Conservation (phyloP, 92 coral and sea anemone species). For the Porites cylindrica region DNA sequence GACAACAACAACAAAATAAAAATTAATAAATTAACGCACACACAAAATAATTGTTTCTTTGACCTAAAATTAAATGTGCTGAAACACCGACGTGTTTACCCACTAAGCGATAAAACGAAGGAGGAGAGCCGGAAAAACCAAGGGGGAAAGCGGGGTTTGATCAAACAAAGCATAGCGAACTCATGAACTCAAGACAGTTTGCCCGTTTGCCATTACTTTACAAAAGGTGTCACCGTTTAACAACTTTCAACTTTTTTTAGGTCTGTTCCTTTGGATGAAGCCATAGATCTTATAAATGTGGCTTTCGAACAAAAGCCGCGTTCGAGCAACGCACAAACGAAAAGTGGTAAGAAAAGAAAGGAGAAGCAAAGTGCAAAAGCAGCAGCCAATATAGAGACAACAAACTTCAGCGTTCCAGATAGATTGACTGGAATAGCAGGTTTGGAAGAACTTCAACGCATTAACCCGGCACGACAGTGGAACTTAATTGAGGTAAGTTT, state of each 20-base stretch:
- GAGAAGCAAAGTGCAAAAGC: conserved; percentile 24
- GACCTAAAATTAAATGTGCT: too few relatives aligned
- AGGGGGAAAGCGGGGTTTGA: too few relatives aligned
- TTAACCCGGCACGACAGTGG: conserved; percentile 87
- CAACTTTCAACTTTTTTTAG: conserved; percentile 39
- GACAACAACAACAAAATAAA: too few relatives aligned
- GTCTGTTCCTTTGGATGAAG: conserved; percentile 81
- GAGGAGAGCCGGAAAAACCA: too few relatives aligned
- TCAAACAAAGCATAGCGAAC: too few relatives aligned
- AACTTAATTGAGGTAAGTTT: conserved; percentile 88
- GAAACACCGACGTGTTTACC: too few relatives aligned
- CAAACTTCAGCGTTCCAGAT: conserved; percentile 86
- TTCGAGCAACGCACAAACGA: conserved; percentile 32
- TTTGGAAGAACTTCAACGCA: conserved; percentile 63
- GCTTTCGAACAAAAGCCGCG: conserved; percentile 88
- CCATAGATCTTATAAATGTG: conserved; percentile 95
- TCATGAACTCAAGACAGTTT: too few relatives aligned
- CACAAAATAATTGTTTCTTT: too few relatives aligned
- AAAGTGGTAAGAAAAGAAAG: conserved; percentile 25
- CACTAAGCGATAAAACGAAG: too few relatives aligned
- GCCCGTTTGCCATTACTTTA: too few relatives aligned
- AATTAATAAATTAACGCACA: too few relatives aligned
- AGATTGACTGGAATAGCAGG: conserved; percentile 90
- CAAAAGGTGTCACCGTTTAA: too few relatives aligned
- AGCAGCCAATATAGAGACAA: neutral